Conservation (phyloP, 1,140 invertebrate species). For the Bombus sylvicola region DNA sequence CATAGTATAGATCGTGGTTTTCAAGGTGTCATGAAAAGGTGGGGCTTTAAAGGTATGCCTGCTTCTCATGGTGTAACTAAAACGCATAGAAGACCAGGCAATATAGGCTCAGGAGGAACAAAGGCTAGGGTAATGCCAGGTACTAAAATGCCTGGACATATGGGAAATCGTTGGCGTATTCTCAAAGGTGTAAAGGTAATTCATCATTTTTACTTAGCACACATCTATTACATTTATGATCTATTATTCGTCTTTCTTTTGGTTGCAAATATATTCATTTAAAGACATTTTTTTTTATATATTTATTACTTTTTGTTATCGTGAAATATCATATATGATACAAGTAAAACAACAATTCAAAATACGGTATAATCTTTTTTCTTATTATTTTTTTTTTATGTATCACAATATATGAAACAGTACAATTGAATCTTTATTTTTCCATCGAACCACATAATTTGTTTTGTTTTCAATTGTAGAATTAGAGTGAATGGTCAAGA, state of each 20-base stretch:
- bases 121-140: constrained; percentile 96
- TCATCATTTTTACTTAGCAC: background rate
- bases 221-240: background rate
- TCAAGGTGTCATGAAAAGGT: constrained; percentile 98
- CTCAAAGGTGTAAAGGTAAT: constrained; percentile 88
- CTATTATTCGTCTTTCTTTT: background rate
- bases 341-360: background rate
- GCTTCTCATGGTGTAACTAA: constrained; percentile 97
- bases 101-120: constrained; percentile 92
- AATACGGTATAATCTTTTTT: constrained; percentile 13
- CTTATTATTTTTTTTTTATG: constrained; percentile 1
- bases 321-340: background rate
- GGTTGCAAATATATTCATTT: background rate
- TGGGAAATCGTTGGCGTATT: constrained; percentile 93
- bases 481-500: background rate
- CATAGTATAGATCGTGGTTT: constrained; percentile 95
- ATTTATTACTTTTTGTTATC: background rate
- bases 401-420: constrained; percentile 28
- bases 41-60: constrained; percentile 97
- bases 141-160: constrained; percentile 98
- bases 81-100: constrained; percentile 95
- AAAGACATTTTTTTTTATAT: background rate
- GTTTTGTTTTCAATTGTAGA: background rate
- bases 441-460: background rate
- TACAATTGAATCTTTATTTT: constrained; percentile 19